Evolutionary conservation across 1,140 invertebrate genomes (phyloP), one percentile per base, ranked within the genome.

Genomic region (Thaumetopoea pityocampa): DNA sequence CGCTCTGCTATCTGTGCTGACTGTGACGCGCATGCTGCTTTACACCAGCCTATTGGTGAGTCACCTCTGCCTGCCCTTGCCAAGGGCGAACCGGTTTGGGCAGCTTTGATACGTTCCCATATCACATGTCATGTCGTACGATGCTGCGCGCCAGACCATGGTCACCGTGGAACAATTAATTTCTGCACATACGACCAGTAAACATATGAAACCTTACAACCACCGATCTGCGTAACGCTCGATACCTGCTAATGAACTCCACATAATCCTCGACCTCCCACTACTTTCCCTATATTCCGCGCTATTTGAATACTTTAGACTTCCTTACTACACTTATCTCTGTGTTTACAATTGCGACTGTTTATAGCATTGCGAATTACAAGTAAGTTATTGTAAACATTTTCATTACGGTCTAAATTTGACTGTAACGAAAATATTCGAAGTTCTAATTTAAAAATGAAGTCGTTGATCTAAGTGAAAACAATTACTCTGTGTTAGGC

Each of bases 11-110:
- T 82, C 37, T 82, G 78, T 68, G 69, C 78, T 1, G 35, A 91
- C 88, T 19, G 95, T 90, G 63, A 90, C 86, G 7, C 93, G 89
- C 81, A 96, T 95, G 32, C 96, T 90, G 5, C 94, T 90, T 4
- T 94, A 89, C 66, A 88, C 90, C 46, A 91, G 90, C 27, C 89
- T 76, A 72, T 91, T 87, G 36, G 92, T 94, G 71, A 94, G 95
- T 65, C 87, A 87, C 50, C 59, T 54, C 41, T 51, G 44, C 16
- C 29, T 44, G 63, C 61, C 67, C 71, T 71, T 68, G 65, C 50
- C 60, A 69, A 87, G 90, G 15, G 92, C 93, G 58, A 89, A 92
- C 15, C 92, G 1, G 92, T 90, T 2, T 93, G 84, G n/a, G 91
- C 91, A 51, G 90, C 57, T 59, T 67, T 43, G 47, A 27, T 50